Evolutionary conservation across 1,140 invertebrate genomes (phyloP), one percentile per base, ranked within the genome.

Genomic region (Capitella teleta): DNA sequence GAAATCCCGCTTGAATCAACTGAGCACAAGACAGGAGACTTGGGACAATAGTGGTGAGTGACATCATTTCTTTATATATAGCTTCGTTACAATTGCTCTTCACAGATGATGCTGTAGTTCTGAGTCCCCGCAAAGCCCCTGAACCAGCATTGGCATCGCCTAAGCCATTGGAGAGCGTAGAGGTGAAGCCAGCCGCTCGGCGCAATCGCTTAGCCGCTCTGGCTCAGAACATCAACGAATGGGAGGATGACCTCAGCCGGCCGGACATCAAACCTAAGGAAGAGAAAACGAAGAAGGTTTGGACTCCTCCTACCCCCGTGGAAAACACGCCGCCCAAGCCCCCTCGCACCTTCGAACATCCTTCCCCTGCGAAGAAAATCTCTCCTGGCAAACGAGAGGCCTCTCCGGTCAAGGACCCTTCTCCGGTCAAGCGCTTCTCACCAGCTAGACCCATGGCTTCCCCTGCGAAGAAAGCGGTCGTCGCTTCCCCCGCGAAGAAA

Each of bases 221-320:
- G 8, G 66, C 64, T 3, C 48, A 59, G 14, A 55, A 54, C 32
- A 67, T 68, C 28, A 67, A 66, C 45, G 61, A 44, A 44, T 67
- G 63, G 63, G 66, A 67, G 30, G 66, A 68, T 59, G 64, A 68
- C 44, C 49, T 65, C 5, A n/a, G n/a, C n/a, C n/a, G n/a, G n/a
- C n/a, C n/a, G n/a, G n/a, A n/a, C n/a, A 34, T 16, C 43, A 63
- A 59, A 26, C n/a, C n/a, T n/a, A 63, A 63, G 57, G 55, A 60
- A 49, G 62, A 62, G 49, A 54, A 58, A 44, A 57, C 57, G 46
- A 64, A 64, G 43, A 58, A 52, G 40, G 55, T 46, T 49, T 64
- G 62, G 62, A 56, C 58, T 47, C 62, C 62, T 5, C 62, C 49
- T 30, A 57, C 55, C 44, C n/a, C 54, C 30, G 36, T 43, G 10